Evolutionary conservation across 2,888 invertebrate genomes (phyloP).

Genomic region (Parnassius mnemosyne): DNA sequence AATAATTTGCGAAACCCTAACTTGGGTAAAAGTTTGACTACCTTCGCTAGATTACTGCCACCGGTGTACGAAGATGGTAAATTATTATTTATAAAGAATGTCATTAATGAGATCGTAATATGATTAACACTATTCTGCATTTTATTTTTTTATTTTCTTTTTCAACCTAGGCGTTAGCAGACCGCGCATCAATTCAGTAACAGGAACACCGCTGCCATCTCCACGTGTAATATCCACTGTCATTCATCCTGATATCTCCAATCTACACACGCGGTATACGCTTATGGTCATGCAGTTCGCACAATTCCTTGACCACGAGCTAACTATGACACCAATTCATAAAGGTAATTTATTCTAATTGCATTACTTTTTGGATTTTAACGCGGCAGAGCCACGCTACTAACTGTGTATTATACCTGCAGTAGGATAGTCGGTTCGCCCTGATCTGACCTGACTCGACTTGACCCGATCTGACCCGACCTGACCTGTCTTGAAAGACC

Average conservation of each 20-base stretch:
- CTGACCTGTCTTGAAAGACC: no score
- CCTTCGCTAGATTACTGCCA: conserved; percentile 91
- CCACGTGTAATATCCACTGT: conserved; percentile 92
- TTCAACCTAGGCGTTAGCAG: conserved; percentile 84
- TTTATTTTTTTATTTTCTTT: not conserved
- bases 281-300: conserved; percentile 97
- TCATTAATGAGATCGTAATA: not conserved
- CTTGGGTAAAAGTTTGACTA: conserved; percentile 91
- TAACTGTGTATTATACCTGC: no score
- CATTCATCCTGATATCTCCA: conserved; percentile 95
- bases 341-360: conserved; percentile 77
- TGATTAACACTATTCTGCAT: not conserved
- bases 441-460: no score
- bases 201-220: conserved; percentile 89
- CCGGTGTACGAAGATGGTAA: conserved; percentile 93
- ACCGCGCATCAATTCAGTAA: conserved; percentile 86
- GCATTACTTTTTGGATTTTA: no score
- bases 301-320: conserved; percentile 96
- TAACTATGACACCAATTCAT: conserved; percentile 96
- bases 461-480: no score
- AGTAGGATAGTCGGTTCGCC: no score
- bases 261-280: conserved; percentile 92
- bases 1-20: conserved; percentile 92
- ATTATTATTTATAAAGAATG: conserved; percentile 29
- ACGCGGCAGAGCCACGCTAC: no score